Evolutionary conservation across 2,888 invertebrate species (phyloP).

Genomic region (Agrochola litura): DNA sequence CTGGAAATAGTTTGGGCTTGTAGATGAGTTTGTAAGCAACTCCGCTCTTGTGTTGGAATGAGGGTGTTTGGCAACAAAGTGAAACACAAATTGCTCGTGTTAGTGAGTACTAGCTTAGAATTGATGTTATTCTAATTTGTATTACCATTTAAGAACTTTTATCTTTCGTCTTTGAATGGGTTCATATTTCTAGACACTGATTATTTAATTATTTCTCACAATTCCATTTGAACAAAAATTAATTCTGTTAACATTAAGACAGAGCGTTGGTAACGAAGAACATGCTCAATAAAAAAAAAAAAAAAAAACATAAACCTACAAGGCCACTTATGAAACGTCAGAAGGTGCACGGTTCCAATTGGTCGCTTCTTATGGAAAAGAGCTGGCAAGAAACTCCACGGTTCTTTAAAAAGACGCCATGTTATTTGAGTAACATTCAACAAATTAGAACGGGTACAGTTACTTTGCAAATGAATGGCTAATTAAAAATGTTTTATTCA

Average conservation of each 20-base stretch:
- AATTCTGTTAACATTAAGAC: slow-evolving; percentile 8
- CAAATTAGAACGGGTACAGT: slow-evolving; percentile 31
- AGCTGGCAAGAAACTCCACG: too few relatives aligned
- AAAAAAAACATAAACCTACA: too few relatives aligned
- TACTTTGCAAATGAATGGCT: slow-evolving; percentile 52
- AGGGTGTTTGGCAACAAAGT: background rate
- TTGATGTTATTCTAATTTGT: background rate
- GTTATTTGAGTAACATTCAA: slow-evolving; percentile 37
- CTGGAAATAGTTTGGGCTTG: slow-evolving; percentile 34
- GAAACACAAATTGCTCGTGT: slow-evolving; percentile 22
- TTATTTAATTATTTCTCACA: background rate
- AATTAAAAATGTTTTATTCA: slow-evolving; percentile 61
- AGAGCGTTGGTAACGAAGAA: slow-evolving; percentile 1
- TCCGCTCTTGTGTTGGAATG: background rate
- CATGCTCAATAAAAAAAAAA: too few relatives aligned
- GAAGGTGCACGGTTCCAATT: too few relatives aligned
- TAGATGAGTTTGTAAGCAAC: slow-evolving; percentile 20
- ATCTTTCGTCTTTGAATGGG: background rate
- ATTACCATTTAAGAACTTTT: background rate
- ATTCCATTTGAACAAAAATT: background rate
- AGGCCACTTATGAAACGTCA: too few relatives aligned
- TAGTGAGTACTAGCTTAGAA: background rate
- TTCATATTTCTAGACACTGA: background rate
- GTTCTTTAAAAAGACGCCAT: slow-evolving; percentile 30
- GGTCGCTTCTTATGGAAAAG: too few relatives aligned